Base-by-base conservation (phyloP, 2,888 invertebrate genomes). In the Diploptera punctata region DNA sequence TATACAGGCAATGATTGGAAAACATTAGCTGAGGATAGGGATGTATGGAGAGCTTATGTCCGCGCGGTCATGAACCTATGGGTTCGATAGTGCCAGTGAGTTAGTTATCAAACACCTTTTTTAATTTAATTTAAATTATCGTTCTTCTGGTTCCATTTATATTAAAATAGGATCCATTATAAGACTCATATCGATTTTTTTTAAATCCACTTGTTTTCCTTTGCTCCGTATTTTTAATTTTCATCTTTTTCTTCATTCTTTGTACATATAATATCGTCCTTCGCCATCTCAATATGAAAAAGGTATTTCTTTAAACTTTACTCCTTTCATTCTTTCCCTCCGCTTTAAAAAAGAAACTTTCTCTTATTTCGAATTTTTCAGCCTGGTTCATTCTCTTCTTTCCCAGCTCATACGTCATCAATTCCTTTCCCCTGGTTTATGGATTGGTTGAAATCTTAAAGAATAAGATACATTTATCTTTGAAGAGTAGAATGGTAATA, bases 51-150 rank as follows among this genome's bases (percentile, higher is more conserved):
- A n/a, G n/a, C n/a, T n/a, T n/a, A n/a, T n/a, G n/a, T n/a, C n/a
- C n/a, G n/a, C n/a, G n/a, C n/a, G n/a, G n/a, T n/a, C n/a, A n/a
- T n/a, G n/a, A n/a, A n/a, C n/a, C n/a, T n/a, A n/a, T n/a, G n/a
- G n/a, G n/a, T n/a, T n/a, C n/a, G n/a, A n/a, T n/a, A n/a, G n/a
- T n/a, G n/a, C n/a, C n/a, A n/a, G n/a, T n/a, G n/a, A n/a, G n/a
- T n/a, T n/a, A 33, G 10, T 49, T 49, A 67, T 67, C 67, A 49
- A 67, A 68, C 54, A 57, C 43, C 47, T 4, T 19, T 43, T 62
- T 72, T 65, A 61, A 73, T 73, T 73, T 73, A 24, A 73, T 73
- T 73, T 38, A 73, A 70, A 67, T 70, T 70, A 33, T 43, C 33
- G 52, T 33, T 67, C 70, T 57, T n/a, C 57, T 47, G 24, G 61